phyloP scores from a whole-genome alignment of 2,888 invertebrate genomes.

The Torymus tubicola region DNA sequence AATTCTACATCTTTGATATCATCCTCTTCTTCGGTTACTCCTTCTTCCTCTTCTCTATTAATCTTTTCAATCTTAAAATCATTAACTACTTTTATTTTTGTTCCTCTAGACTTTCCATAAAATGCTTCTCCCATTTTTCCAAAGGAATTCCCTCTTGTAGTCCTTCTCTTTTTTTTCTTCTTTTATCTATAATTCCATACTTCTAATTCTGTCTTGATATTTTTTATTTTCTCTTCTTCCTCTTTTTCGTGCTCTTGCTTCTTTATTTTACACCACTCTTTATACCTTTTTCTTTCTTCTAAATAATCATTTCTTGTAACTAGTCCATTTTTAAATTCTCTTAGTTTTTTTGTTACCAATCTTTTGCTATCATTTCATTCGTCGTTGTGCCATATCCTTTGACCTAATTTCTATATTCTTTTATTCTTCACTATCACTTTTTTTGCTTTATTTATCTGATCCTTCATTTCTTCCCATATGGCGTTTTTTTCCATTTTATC shows the following conservation, averaged over 20 bases:
- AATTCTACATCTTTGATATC: constrained; percentile 14
- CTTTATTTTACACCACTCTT: neutral
- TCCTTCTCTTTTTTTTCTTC: constrained; percentile 25
- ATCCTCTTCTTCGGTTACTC: neutral
- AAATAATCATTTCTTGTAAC: neutral
- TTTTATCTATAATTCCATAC: constrained; percentile 22
- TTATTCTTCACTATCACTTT: neutral
- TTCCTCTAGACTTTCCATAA: constrained; percentile 28
- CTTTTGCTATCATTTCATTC: constrained; percentile 3
- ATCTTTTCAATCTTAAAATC: neutral
- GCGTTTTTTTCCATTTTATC: neutral
- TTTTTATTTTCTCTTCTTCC: constrained; percentile 22
- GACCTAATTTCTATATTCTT: constrained; percentile 8
- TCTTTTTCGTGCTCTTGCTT: neutral
- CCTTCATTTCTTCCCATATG: constrained; percentile 14
- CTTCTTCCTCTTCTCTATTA: no score
- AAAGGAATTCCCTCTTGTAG: constrained; percentile 32
- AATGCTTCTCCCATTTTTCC: constrained; percentile 40
- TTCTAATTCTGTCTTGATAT: neutral
- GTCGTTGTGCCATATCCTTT: neutral
- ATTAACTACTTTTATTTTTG: neutral
- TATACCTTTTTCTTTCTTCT: constrained; percentile 19
- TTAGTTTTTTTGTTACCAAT: neutral
- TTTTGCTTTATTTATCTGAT: neutral
- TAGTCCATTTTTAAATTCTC: constrained; percentile 16